Evolutionary conservation across 2,113 vertebrate species (phyloP).

Genomic region (Tautogolabrus adspersus): DNA sequence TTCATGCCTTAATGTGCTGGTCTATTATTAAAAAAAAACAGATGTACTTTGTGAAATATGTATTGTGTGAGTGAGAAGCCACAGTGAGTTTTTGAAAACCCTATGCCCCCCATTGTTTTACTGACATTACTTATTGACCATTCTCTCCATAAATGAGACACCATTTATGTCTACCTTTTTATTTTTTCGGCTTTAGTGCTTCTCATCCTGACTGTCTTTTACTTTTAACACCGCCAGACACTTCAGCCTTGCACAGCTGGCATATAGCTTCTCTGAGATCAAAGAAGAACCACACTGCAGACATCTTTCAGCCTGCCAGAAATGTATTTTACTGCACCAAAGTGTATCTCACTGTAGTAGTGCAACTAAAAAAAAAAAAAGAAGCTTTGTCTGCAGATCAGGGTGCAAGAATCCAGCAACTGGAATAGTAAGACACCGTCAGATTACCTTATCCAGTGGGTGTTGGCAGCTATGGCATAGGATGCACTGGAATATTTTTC

Average conservation of each 20-base stretch:
- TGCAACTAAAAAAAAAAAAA: slow-evolving; percentile 37
- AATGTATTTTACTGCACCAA: slow-evolving; percentile 70
- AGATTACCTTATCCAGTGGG: not conserved
- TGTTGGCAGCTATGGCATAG: not conserved
- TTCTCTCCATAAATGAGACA: slow-evolving; percentile 7
- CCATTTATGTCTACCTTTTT: slow-evolving; percentile 21
- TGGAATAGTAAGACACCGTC: slow-evolving; percentile 5
- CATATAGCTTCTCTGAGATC: slow-evolving; percentile 67
- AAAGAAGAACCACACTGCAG: slow-evolving; percentile 68
- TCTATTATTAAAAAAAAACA: not conserved
- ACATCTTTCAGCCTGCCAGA: slow-evolving; percentile 64
- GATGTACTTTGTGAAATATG: not conserved
- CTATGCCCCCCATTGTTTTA: not conserved
- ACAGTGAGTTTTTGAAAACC: not conserved
- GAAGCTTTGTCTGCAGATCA: slow-evolving; percentile 60
- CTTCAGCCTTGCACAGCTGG: slow-evolving; percentile 65
- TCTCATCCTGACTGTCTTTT: slow-evolving; percentile 27
- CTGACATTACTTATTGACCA: slow-evolving; percentile 1
- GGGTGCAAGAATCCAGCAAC: slow-evolving; percentile 18
- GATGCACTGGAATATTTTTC: not conserved
- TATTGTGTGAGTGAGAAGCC: not conserved
- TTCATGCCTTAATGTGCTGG: not conserved
- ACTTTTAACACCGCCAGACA: slow-evolving; percentile 49
- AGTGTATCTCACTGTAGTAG: slow-evolving; percentile 48
- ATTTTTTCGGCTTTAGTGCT: slow-evolving; percentile 36